A percentile compares a stretch with the other conserved stretches of the same genome.
These are phyloP conservation scores for Caenorhabditis latens DNA, from an alignment of 1,140 invertebrate genomes.

Conservation along the genomic window DNA sequence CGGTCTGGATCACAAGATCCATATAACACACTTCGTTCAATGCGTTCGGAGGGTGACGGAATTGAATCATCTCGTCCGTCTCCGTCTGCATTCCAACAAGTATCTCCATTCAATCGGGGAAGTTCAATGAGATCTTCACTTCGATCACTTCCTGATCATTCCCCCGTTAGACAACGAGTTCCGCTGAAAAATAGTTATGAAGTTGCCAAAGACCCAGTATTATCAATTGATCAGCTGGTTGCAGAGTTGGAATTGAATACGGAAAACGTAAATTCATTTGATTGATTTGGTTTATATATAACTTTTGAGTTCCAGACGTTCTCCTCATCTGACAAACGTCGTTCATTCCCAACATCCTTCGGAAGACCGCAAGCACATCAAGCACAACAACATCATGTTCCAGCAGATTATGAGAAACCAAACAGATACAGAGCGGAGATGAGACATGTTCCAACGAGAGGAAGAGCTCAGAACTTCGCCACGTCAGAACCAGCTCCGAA, in stretches of 20 bases:
- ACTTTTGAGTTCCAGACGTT: constrained; percentile 16
- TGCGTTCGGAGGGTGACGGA: constrained; percentile 50
- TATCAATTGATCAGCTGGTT: constrained; percentile 73
- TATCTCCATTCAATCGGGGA: constrained; percentile 46
- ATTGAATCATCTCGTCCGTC: constrained; percentile 59
- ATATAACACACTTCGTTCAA: constrained; percentile 63
- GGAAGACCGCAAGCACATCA: constrained; percentile 28
- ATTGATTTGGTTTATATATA: not conserved
- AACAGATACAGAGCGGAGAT: constrained; percentile 17
- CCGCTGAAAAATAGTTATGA: constrained; percentile 26
- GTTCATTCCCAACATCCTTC: constrained; percentile 72
- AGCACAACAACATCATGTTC: constrained; percentile 28
- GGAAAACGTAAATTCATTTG: constrained; percentile 57
- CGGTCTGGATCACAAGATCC: constrained; percentile 59
- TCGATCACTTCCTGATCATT: constrained; percentile 72
- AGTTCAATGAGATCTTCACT: constrained; percentile 72
- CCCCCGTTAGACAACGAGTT: constrained; percentile 34
- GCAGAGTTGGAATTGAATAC: constrained; percentile 77
- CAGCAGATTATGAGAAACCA: constrained; percentile 43
- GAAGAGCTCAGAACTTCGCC: constrained; percentile 48
- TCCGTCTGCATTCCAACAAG: constrained; percentile 63
- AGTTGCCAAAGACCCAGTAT: constrained; percentile 68
- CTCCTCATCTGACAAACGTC: constrained; percentile 68
- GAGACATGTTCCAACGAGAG: constrained; percentile 38
- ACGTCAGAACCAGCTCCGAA: not conserved